Evolutionary conservation across 2,797 vertebrate genomes (phyloP).

Genomic region (Gambusia yucatana): DNA sequence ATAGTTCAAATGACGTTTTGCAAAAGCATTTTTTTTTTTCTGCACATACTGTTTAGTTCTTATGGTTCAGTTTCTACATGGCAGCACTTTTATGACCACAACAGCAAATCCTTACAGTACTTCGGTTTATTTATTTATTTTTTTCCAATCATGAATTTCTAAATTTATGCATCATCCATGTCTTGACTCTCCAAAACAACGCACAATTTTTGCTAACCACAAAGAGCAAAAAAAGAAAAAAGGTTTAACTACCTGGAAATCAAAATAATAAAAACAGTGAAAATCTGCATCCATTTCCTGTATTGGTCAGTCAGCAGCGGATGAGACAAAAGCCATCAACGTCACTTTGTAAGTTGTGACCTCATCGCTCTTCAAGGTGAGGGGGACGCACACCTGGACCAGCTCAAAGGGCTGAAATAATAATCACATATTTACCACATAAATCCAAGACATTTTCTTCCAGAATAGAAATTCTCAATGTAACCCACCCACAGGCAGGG

Average conservation of each 20-base stretch:
- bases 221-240: background rate
- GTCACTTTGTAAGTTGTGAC: slow-evolving; percentile 84
- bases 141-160: background rate
- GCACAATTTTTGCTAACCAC: background rate
- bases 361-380: slow-evolving; percentile 84
- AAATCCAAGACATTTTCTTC: background rate
- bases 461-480: background rate
- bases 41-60: background rate
- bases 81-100: background rate
- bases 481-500: background rate
- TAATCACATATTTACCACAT: background rate
- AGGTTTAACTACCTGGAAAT: background rate
- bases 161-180: background rate
- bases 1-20: background rate
- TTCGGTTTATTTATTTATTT: background rate
- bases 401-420: slow-evolving; percentile 81
- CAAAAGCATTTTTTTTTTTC: background rate
- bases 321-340: slow-evolving; percentile 78
- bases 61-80: background rate
- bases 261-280: background rate
- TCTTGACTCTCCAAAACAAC: background rate
- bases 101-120: background rate
- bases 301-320: slow-evolving; percentile 38
- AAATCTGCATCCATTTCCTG: slow-evolving; percentile 22
- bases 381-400: slow-evolving; percentile 75